Conservation (phyloP, 2,797 vertebrate species). For the Ataeniobius toweri region DNA sequence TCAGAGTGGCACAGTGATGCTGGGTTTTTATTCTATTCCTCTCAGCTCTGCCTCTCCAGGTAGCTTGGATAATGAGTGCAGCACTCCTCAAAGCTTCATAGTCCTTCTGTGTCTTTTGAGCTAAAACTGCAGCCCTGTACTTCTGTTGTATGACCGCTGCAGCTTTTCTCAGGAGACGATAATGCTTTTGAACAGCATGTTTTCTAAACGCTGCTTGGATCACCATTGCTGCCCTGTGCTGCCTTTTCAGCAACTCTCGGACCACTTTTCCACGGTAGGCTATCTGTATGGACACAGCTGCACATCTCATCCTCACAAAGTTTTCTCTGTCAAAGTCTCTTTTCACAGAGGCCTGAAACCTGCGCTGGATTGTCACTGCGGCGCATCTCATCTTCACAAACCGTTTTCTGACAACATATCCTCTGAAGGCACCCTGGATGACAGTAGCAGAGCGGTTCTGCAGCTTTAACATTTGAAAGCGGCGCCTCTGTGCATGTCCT, state of each 20-base stretch:
- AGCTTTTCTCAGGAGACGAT: conserved; percentile 65
- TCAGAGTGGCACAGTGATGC: conserved; percentile 73
- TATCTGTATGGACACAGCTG: conserved; percentile 82
- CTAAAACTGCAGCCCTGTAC: conserved; percentile 77
- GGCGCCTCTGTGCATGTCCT: conserved; percentile 62
- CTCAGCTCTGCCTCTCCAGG: conserved; percentile 81
- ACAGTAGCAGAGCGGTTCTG: conserved; percentile 75
- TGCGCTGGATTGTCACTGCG: conserved; percentile 82
- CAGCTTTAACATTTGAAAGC: conserved; percentile 59
- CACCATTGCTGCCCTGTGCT: conserved; percentile 69
- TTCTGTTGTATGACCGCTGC: conserved; percentile 76
- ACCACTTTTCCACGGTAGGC: conserved; percentile 80
- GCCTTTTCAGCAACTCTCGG: conserved; percentile 69
- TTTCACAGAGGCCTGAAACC: conserved; percentile 78
- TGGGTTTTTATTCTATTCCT: conserved; percentile 70
- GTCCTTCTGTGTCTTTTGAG: conserved; percentile 60
- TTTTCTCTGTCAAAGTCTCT: conserved; percentile 57
- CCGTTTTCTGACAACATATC: conserved; percentile 66
- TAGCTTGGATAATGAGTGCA: conserved; percentile 78
- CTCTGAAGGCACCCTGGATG: conserved; percentile 86
- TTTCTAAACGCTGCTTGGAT: conserved; percentile 86
- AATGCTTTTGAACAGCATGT: conserved; percentile 65
- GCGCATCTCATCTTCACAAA: conserved; percentile 66
- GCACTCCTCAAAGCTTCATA: conserved; percentile 67
- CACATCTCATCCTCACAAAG: conserved; percentile 75